Evolutionary conservation across 2,113 vertebrate species (phyloP), one percentile per base, ranked within the genome.

Genomic region (Pseudonaja textilis): DNA sequence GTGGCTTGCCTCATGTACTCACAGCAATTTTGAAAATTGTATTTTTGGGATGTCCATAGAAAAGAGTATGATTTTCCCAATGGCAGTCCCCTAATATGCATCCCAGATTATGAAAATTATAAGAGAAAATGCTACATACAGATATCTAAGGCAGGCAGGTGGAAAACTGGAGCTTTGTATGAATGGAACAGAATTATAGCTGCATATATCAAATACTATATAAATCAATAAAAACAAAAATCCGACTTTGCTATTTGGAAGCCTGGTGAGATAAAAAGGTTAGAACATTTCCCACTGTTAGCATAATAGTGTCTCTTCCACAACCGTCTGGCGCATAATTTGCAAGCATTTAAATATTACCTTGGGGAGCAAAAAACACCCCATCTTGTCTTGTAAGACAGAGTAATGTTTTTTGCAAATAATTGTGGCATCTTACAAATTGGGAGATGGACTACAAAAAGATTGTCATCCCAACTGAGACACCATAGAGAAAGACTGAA

Each of bases 261-360:
- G 96, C 95, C 94, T 93, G 52, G 95, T 95, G 94, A 91, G 93
- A 92, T 92, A 93, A 95, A 96, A 95, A 95, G 95, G 96, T 97
- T 96, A 97, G 96, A 22, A 90, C 26, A 39, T 97, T 97, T 97
- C 25, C 95, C 85, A 95, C 96, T 97, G 95, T 96, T 96, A 95
- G 92, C 96, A 54, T 88, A 95, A 92, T 95, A 90, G 81, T 95
- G 87, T 87, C 94, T 95, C 88, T 96, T 94, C 94, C 90, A 91
- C 6, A 45, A 5, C 95, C 61, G 74, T 87, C 92, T 94, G 54
- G 92, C 61, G 69, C 94, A 93, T 94, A 96, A 93, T 61, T 94
- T 95, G 95, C 92, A 91, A 97, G 94, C 88, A 95, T 96, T 92
- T 94, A 94, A 96, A 96, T 94, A 94, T 94, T 96, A 89, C 93